Evolutionary conservation across 2,797 vertebrate species (phyloP).

Genomic region (Percopsis omiscomaycus): DNA sequence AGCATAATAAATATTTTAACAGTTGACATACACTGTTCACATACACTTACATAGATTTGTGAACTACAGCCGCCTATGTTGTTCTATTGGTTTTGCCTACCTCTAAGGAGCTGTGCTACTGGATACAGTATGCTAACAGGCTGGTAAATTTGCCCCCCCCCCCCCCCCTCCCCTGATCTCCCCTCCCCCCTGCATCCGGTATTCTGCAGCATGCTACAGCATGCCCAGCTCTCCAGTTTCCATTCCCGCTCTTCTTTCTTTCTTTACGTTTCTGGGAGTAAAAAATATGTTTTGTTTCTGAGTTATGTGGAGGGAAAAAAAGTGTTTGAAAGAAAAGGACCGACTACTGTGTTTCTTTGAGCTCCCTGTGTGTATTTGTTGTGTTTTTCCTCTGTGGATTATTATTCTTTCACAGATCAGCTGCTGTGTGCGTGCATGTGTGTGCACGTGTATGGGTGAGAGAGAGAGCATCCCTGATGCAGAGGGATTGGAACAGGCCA

Average conservation of each 20-base stretch:
- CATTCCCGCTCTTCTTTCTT: conserved; percentile 34
- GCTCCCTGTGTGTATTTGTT: not conserved
- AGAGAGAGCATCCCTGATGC: conserved; percentile 41
- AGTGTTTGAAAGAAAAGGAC: conserved; percentile 80
- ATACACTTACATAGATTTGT: no score
- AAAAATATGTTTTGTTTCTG: conserved; percentile 74
- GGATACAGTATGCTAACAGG: conserved; percentile 11
- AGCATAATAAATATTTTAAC: no score
- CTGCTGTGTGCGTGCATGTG: conserved; percentile 17
- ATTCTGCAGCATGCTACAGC: conserved; percentile 75
- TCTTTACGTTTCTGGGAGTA: conserved; percentile 65
- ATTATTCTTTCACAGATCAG: conserved; percentile 21
- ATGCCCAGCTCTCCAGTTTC: conserved; percentile 71
- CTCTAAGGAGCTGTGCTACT: no score
- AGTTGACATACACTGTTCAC: no score
- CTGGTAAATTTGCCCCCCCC: conserved; percentile 37
- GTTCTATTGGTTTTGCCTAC: no score
- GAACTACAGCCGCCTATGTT: no score
- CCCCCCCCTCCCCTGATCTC: conserved; percentile 6
- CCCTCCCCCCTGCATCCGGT: conserved; percentile 22
- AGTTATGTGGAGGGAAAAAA: conserved; percentile 83
- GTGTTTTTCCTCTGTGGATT: conserved; percentile 19
- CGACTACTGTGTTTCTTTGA: conserved; percentile 51
- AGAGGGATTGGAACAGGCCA: conserved; percentile 48
- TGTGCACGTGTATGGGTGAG: conserved; percentile 15